Evolutionary conservation across 2,888 invertebrate species (phyloP).

Genomic region (Branchellion lobata): DNA sequence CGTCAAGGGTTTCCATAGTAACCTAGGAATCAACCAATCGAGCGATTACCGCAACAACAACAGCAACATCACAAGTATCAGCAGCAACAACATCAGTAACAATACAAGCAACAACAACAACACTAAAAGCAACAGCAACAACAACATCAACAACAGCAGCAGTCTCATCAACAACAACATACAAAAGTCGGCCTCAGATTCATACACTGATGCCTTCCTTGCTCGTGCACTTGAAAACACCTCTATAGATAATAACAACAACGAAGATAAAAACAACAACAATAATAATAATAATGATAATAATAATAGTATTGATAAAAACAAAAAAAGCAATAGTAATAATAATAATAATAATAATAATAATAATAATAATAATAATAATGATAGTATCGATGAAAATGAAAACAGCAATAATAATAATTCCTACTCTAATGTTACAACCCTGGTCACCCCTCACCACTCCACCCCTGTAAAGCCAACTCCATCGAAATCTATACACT

Average conservation of each 20-base stretch:
- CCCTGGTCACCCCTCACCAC: too few species aligned
- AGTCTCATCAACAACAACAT: not conserved
- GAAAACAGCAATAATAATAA: too few species aligned
- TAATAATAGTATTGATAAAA: too few species aligned
- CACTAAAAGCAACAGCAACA: too few species aligned
- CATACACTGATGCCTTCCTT: not conserved
- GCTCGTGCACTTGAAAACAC: not conserved
- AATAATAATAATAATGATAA: not conserved
- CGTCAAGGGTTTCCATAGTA: not conserved
- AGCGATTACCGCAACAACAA: too few species aligned
- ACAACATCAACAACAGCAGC: too few species aligned
- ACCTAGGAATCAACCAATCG: not conserved
- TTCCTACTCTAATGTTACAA: too few species aligned
- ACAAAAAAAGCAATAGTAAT: not conserved
- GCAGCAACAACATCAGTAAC: too few species aligned
- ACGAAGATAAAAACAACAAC: not conserved
- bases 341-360: conserved; percentile 4
- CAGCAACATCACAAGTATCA: too few species aligned
- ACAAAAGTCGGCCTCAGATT: not conserved
- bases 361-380: not conserved
- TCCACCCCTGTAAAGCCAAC: not conserved
- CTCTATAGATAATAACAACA: not conserved
- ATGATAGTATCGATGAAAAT: not conserved
- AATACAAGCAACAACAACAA: too few species aligned
- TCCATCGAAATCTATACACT: not conserved